Evolutionary conservation across 2,888 invertebrate species (phyloP).

Genomic region (Amiota mariae): DNA sequence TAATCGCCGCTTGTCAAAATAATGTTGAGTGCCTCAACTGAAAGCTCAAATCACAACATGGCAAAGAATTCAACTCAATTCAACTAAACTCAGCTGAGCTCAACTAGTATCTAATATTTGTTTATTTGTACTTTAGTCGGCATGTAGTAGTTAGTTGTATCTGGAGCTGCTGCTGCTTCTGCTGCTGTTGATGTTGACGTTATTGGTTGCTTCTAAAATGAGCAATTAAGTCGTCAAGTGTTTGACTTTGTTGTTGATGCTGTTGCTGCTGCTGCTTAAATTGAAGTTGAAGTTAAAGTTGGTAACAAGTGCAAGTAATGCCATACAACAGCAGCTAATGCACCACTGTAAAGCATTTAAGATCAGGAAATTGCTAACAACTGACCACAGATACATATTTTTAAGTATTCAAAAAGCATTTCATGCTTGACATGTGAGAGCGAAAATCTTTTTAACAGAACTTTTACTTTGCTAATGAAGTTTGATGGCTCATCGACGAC

Average conservation of each 20-base stretch:
- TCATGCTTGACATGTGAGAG: not conserved
- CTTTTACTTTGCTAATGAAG: slow-evolving; percentile 20
- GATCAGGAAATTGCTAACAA: slow-evolving; percentile 8
- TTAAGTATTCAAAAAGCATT: slow-evolving; percentile 18
- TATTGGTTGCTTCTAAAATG: slow-evolving; percentile 51
- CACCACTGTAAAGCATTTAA: not conserved
- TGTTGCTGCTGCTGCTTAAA: not conserved
- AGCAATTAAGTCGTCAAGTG: slow-evolving; percentile 63
- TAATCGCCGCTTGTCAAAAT: slow-evolving; percentile 25
- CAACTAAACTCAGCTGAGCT: not conserved
- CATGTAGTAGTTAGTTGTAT: not conserved
- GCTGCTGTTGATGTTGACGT: slow-evolving; percentile 3
- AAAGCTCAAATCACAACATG: not conserved
- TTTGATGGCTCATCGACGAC: slow-evolving; percentile 4
- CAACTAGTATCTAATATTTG: slow-evolving; percentile 38
- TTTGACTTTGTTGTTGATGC: slow-evolving; percentile 33
- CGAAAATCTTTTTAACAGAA: not conserved
- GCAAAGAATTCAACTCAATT: not conserved
- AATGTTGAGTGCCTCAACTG: not conserved
- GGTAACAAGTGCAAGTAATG: slow-evolving; percentile 28
- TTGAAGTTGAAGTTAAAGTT: not conserved
- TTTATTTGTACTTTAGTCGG: slow-evolving; percentile 35
- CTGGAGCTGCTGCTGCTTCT: slow-evolving; percentile 8
- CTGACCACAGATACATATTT: not conserved
- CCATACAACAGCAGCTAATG: not conserved